Evolutionary conservation across 1,140 invertebrate genomes (phyloP).

Genomic region (Drusus annulatus): DNA sequence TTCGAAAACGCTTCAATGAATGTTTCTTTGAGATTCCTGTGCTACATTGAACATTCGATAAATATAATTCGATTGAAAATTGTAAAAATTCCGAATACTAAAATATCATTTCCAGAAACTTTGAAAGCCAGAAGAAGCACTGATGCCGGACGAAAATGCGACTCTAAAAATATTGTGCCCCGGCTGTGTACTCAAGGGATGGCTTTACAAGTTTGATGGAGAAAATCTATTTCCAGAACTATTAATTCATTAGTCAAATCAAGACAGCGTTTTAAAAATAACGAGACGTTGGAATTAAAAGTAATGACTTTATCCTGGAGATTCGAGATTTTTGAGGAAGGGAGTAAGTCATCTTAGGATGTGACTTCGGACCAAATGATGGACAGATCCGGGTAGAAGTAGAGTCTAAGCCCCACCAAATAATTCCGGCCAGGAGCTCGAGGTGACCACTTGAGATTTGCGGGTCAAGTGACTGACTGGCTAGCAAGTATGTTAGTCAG

Average conservation of each 20-base stretch:
- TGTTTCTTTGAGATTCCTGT: too few species aligned
- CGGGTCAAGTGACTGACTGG: slow-evolving; percentile 16
- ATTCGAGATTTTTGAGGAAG: neutral
- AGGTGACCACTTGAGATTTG: slow-evolving; percentile 27
- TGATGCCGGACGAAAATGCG: neutral
- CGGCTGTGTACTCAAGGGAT: neutral
- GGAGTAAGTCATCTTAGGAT: neutral
- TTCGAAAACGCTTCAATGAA: too few species aligned
- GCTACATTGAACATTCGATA: too few species aligned
- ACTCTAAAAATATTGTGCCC: neutral
- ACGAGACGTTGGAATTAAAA: neutral
- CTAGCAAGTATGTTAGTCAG: neutral
- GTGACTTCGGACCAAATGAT: neutral
- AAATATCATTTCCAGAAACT: slow-evolving; percentile 21
- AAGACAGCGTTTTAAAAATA: neutral
- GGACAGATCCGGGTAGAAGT: neutral
- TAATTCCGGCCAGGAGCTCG: slow-evolving; percentile 1
- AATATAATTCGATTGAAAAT: neutral
- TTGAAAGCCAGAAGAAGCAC: neutral
- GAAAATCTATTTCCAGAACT: neutral
- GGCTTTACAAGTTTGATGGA: slow-evolving; percentile 3
- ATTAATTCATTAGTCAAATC: neutral
- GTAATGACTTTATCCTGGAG: neutral
- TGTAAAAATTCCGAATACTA: neutral
- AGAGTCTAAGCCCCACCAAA: neutral